A percentile compares a stretch with the other conserved stretches of the same genome.
Conservation (phyloP, 1,140 invertebrate genomes). For the Venturia canescens region DNA sequence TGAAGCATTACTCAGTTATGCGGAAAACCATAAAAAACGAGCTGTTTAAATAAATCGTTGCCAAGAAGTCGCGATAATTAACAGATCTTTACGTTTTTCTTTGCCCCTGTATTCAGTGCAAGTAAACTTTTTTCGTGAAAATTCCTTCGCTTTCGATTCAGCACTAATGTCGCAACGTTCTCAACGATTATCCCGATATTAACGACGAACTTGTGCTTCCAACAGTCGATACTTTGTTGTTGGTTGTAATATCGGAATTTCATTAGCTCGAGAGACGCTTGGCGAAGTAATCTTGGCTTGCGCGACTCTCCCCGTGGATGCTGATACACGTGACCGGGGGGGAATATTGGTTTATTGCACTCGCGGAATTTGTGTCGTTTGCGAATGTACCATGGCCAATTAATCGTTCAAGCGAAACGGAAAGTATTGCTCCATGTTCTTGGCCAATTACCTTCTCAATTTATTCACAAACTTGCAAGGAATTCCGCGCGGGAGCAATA, state of each 20-base stretch:
- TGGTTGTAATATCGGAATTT: not conserved
- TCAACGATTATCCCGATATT: not conserved
- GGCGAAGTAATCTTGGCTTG: too few species aligned
- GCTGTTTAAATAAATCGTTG: too few species aligned
- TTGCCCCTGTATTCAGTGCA: not conserved
- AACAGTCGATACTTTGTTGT: not conserved
- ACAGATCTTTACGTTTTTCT: too few species aligned
- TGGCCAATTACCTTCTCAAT: not conserved
- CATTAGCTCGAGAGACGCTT: not conserved
- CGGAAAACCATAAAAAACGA: too few species aligned
- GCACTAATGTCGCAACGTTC: not conserved
- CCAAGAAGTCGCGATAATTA: too few species aligned
- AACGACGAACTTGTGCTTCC: not conserved
- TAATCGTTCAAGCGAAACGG: conserved; percentile 32
- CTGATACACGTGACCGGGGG: not conserved
- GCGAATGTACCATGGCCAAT: conserved; percentile 3
- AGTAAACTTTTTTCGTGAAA: not conserved
- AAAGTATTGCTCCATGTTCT: conserved; percentile 19
- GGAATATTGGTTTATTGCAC: conserved; percentile 5
- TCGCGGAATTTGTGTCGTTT: conserved; percentile 20
- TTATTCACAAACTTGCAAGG: not conserved
- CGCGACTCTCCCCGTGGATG: not conserved
- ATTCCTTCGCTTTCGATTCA: not conserved
- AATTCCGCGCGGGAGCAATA: not conserved
- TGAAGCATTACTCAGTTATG: too few species aligned